phyloP scores from a whole-genome alignment of 1,140 invertebrate species.

The Drosophila lacteicornis region DNA sequence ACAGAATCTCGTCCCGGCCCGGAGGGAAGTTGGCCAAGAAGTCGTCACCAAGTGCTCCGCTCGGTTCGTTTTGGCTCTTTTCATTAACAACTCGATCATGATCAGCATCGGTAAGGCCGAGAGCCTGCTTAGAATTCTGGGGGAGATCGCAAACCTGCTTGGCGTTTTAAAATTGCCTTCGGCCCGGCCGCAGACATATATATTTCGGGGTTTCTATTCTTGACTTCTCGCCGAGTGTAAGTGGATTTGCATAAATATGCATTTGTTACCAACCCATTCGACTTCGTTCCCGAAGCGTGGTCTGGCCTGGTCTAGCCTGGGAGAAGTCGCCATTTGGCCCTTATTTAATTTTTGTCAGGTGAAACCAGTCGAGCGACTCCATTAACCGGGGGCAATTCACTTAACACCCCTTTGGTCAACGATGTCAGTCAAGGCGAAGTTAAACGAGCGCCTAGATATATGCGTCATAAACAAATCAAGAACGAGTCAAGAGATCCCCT shows the following conservation, averaged over 20 bases:
- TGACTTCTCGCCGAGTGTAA: slow-evolving; percentile 38
- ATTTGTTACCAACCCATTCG: slow-evolving; percentile 24
- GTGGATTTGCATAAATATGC: slow-evolving; percentile 61
- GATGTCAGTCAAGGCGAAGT: slow-evolving; percentile 41
- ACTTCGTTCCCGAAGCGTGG: neutral
- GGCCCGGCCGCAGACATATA: slow-evolving; percentile 38
- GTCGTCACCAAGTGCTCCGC: slow-evolving; percentile 51
- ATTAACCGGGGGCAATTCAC: slow-evolving; percentile 19
- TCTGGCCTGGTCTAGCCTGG: neutral
- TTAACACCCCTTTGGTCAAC: slow-evolving; percentile 31
- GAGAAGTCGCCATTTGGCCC: slow-evolving; percentile 22
- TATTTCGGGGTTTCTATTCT: slow-evolving; percentile 60
- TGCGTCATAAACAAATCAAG: slow-evolving; percentile 23
- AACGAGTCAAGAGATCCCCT: slow-evolving; percentile 3
- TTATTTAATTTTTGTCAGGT: slow-evolving; percentile 9
- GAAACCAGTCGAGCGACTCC: slow-evolving; percentile 37
- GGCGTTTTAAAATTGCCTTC: slow-evolving; percentile 56
- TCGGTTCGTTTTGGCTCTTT: slow-evolving; percentile 42
- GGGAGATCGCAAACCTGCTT: slow-evolving; percentile 66
- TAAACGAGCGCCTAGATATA: slow-evolving; percentile 9
- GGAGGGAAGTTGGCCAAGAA: slow-evolving; percentile 49
- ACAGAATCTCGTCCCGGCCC: slow-evolving; percentile 22
- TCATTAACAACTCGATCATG: slow-evolving; percentile 80
- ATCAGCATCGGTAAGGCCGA: slow-evolving; percentile 62
- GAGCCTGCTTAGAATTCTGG: slow-evolving; percentile 70